Evolutionary conservation across 2,888 invertebrate species (phyloP).

Genomic region (Uropetala carovei): DNA sequence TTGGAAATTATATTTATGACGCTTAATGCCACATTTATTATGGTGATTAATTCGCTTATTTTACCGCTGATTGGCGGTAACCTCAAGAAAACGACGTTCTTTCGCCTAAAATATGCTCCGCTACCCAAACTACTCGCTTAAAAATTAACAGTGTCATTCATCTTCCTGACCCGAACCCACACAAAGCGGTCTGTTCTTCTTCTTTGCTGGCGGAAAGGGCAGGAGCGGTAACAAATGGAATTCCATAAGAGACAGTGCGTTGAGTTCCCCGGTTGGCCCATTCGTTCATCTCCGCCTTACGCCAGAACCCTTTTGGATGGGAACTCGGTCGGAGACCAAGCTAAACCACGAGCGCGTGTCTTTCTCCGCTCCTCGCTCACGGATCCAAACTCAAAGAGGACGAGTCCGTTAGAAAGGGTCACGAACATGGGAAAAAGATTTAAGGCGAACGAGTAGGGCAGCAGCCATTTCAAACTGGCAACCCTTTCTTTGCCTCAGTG

Average conservation of each 20-base stretch:
- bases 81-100: too few relatives aligned
- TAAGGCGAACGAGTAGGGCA: too few relatives aligned
- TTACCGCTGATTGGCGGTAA: too few relatives aligned
- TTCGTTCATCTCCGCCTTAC: background rate
- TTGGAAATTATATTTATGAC: too few relatives aligned
- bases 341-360: background rate
- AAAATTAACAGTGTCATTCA: slow-evolving; percentile 3
- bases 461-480: too few relatives aligned
- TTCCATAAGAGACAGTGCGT: background rate
- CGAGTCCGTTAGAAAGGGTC: too few relatives aligned
- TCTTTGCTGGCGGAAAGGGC: background rate
- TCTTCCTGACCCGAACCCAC: background rate
- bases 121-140: background rate
- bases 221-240: slow-evolving; percentile 1
- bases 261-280: background rate
- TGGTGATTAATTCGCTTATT: too few relatives aligned
- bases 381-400: too few relatives aligned
- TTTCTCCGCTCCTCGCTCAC: background rate
- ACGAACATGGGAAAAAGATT: too few relatives aligned
- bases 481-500: too few relatives aligned
- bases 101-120: background rate
- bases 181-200: background rate
- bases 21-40: too few relatives aligned
- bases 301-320: background rate
- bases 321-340: background rate